phyloP scores from a whole-genome alignment of 2,888 invertebrate genomes.

The Nezara viridula region DNA sequence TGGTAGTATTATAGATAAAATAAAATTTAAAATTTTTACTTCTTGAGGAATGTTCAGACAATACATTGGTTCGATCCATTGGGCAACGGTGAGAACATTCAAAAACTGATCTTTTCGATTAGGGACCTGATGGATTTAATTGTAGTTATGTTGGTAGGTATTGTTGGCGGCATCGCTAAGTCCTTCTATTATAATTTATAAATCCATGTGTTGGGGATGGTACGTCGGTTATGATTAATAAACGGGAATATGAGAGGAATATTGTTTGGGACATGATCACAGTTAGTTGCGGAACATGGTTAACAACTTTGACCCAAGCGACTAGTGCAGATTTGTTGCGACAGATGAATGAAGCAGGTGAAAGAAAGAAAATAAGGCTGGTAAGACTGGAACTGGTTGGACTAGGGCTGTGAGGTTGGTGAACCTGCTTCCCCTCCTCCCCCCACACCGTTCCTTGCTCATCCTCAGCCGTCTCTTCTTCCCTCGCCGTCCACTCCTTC shows the following conservation, averaged over 20 bases:
- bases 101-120: too few species aligned
- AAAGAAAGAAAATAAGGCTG: constrained; percentile 48
- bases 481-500: neutral
- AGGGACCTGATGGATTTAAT: too few species aligned
- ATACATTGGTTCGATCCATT: too few species aligned
- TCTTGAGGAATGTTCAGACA: too few species aligned
- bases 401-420: constrained; percentile 34
- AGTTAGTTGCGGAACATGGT: neutral
- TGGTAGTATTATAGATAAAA: too few species aligned
- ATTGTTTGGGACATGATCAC: neutral
- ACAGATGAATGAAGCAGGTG: constrained; percentile 48
- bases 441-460: neutral
- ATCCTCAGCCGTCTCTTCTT: constrained; percentile 28
- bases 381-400: constrained; percentile 7
- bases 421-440: neutral
- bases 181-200: too few species aligned
- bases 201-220: too few species aligned
- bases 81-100: too few species aligned
- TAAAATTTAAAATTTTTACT: too few species aligned
- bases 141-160: too few species aligned
- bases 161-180: too few species aligned
- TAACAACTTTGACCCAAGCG: neutral
- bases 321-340: neutral
- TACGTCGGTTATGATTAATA: neutral
- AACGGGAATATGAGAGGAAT: neutral